Evolutionary conservation across 2,113 vertebrate species (phyloP), one percentile per base, ranked within the genome.

Genomic region (Strix uralensis): DNA sequence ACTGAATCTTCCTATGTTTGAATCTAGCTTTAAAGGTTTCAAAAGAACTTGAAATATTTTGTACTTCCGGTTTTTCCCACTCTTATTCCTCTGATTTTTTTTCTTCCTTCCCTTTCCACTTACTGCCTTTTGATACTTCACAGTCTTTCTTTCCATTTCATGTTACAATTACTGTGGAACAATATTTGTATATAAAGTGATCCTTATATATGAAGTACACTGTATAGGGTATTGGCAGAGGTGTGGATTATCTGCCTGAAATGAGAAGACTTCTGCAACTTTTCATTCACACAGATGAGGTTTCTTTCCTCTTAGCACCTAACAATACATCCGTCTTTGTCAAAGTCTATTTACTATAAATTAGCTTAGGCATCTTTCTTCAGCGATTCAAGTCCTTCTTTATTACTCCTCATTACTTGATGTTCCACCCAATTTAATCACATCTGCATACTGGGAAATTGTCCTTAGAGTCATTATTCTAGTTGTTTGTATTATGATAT

Each of bases 401-500:
- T 95, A 97, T 97, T 98, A 93, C 90, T 94, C 63, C 93, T 97
- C 94, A 95, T 98, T 98, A 98, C 96, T 98, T 97, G 93, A 91
- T 90, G 96, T 97, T 98, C 98, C 96, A 96, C 95, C 77, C 85
- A 95, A 98, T 98, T 98, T 98, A 98, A 97, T 93, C 94, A 95
- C 97, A 97, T 98, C 92, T 97, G 97, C 97, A 97, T 97, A 88
- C 67, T 95, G 74, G 79, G 89, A 97, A 97, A 97, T 95, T 88
- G 91, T 94, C 87, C 95, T 98, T 96, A 91, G 93, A 97, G 46
- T 96, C 92, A 92, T 98, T 97, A 97, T 82, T 96, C 91, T 85
- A 81, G 88, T 92, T 97, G 70, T 96, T 96, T 95, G 52, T 57
- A 59, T 96, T 97, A 95, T 88, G 88, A 86, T 92, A 96, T 10